phyloP scores from a whole-genome alignment of 2,797 vertebrate species.

The Linurgus olivaceus region DNA sequence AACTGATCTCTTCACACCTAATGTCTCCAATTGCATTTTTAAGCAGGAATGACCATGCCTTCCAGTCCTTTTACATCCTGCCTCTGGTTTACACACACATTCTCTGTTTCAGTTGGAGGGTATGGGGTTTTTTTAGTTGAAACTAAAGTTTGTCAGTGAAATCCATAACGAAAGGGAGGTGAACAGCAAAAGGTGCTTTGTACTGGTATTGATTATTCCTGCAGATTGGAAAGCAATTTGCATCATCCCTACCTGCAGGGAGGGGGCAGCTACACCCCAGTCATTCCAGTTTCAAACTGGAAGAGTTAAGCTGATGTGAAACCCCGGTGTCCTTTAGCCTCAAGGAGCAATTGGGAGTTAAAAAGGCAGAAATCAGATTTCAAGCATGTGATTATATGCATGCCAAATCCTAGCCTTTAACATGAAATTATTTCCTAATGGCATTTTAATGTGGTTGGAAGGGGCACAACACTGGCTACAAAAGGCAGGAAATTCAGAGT shows the following conservation, averaged over 20 bases:
- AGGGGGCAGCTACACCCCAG: background rate
- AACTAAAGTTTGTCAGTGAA: background rate
- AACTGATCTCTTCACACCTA: background rate
- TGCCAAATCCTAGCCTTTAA: background rate
- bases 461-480: rapidly evolving
- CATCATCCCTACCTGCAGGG: background rate
- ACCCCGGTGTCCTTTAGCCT: background rate
- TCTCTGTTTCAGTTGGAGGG: background rate
- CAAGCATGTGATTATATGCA: background rate
- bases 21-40: background rate
- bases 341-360: rapidly evolving
- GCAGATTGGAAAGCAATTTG: background rate
- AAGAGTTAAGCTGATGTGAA: background rate
- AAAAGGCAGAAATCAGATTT: background rate
- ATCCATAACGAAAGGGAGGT: background rate
- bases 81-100: background rate
- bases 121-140: background rate
- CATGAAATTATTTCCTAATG: background rate
- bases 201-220: background rate
- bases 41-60: background rate
- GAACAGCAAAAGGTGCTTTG: background rate
- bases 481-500: conserved; percentile 32
- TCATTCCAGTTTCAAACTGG: background rate
- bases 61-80: background rate
- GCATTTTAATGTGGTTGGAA: background rate